phyloP scores from a whole-genome alignment of 2,888 invertebrate genomes.

The Drosophila austrosaltans region DNA sequence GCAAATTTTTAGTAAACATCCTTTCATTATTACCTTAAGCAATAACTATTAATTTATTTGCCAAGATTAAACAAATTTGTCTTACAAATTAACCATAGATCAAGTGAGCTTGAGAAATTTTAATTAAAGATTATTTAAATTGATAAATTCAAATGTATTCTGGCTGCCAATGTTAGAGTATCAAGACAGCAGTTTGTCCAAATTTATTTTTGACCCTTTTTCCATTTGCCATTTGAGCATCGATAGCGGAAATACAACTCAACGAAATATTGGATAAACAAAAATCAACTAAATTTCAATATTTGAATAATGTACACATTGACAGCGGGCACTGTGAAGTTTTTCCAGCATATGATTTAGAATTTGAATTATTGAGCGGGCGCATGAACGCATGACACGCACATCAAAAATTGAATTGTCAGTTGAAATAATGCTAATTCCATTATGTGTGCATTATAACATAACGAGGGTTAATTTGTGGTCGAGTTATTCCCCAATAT shows the following conservation, averaged over 20 bases:
- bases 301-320: conserved; percentile 4
- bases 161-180: neutral
- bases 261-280: conserved; percentile 1
- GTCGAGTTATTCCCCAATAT: neutral
- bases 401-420: conserved; percentile 18
- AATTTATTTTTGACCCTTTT: neutral
- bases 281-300: conserved; percentile 16
- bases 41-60: no score
- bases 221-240: neutral
- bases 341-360: conserved; percentile 2
- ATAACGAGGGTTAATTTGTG: conserved; percentile 28
- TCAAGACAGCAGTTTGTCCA: neutral
- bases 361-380: conserved; percentile 18
- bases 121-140: no score
- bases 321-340: neutral
- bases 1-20: neutral
- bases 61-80: no score
- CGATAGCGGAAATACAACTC: neutral
- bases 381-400: conserved; percentile 10
- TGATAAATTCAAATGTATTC: no score
- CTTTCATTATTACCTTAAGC: no score
- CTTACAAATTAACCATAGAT: no score
- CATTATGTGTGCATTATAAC: neutral
- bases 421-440: conserved; percentile 4
- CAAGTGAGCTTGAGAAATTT: no score